Percentiles rank a stretch among this genome's conserved stretches.
Conservation (phyloP, 2,113 vertebrate genomes). For the Notechis scutatus region DNA sequence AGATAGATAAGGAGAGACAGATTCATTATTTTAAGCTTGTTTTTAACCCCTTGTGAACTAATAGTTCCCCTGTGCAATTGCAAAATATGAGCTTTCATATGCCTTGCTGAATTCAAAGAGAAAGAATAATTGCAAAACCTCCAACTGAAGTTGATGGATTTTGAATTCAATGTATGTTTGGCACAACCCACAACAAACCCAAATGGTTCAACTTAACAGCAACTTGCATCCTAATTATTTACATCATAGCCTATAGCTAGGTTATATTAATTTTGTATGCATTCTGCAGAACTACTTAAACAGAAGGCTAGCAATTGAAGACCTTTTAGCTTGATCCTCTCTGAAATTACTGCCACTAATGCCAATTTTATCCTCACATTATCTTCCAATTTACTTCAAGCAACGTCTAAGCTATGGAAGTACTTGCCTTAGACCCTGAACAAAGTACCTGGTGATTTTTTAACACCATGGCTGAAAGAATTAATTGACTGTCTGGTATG, state of each 20-base stretch:
- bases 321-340: slow-evolving; percentile 28
- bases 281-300: slow-evolving; percentile 3
- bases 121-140: background rate
- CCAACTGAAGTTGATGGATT: background rate
- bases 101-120: background rate
- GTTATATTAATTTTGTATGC: slow-evolving; percentile 27
- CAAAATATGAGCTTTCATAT: background rate
- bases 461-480: slow-evolving; percentile 26
- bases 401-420: slow-evolving; percentile 34
- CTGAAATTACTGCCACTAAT: slow-evolving; percentile 36
- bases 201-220: slow-evolving; percentile 23
- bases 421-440: slow-evolving; percentile 15
- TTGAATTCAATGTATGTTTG: background rate
- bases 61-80: background rate
- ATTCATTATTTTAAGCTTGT: background rate
- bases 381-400: slow-evolving; percentile 41
- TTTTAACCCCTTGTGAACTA: background rate
- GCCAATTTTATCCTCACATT: slow-evolving; percentile 35
- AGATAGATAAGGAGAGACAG: background rate
- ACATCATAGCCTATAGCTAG: background rate
- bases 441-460: slow-evolving; percentile 43
- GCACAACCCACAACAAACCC: background rate
- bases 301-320: background rate
- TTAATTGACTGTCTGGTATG: slow-evolving; percentile 17
- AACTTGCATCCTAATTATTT: background rate